Evolutionary conservation across 2,888 invertebrate species (phyloP), one percentile per base, ranked within the genome.

Genomic region (Hypercompe scribonia): DNA sequence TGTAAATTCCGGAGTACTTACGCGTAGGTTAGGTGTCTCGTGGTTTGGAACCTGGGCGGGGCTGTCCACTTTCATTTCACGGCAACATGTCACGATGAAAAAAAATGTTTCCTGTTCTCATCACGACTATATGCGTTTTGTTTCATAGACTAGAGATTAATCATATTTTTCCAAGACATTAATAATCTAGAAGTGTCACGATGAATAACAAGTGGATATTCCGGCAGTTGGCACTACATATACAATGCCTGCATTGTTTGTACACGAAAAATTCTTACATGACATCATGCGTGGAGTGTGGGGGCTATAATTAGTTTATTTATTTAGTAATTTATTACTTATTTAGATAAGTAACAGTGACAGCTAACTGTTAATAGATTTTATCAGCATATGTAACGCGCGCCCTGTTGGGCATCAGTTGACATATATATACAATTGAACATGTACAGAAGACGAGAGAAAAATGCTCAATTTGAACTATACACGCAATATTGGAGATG

Each of bases 21-120:
- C 58, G 15, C 15, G 18, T 13, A 3, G 28, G 28, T 2, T 28
- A 7, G 15, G 61, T 3, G 31, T 28, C 28, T 24, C 24, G 31
- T 24, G 8, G 18, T 18, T 21, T 50, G 24, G 50, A 28, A 13
- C 5, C 58, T 28, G 66, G 31, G 31, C 8, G 3, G 28, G 28
- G 31, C 10, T 21, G 42, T 42, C 42, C 24, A 7, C 1, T 24
- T 46, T 33, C 46, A 33, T 46, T 46, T 33, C 31, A 54, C n/a
- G 34, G 54, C 13, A 50, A 34, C 33, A 54, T 13, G 34, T 54
- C 50, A n/a, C 31, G 42, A 18, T 31, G 42, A 21, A 10, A 15
- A n/a, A 2, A 24, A 5, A n/a, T 15, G 68, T 28, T 28, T 68
- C 68, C 68, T 54, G 54, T 68, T 68, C 34, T 34, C 68, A 68